These are phyloP conservation scores for Hypena proboscidalis DNA, from an alignment of 2,888 invertebrate species.

Conservation along the genomic window DNA sequence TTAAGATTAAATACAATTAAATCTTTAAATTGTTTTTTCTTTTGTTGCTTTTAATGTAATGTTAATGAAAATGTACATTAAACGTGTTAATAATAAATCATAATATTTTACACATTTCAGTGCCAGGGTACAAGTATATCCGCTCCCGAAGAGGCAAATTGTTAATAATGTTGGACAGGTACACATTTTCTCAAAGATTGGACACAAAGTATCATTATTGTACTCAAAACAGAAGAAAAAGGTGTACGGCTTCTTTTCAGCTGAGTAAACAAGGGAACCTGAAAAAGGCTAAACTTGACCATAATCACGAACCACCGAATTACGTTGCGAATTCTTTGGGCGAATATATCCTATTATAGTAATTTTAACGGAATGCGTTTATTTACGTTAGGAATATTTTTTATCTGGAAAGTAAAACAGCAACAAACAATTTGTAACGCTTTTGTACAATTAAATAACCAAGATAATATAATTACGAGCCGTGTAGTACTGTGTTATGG, in stretches of 20 bases:
- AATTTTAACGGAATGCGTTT: no score
- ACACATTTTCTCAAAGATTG: slow-evolving; percentile 27
- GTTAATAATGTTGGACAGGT: slow-evolving; percentile 35
- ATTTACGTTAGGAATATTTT: no score
- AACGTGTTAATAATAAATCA: no score
- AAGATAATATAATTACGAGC: no score
- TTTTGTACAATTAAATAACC: no score
- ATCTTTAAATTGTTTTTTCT: no score
- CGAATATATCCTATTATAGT: not conserved
- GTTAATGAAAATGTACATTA: no score
- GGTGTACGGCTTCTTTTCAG: slow-evolving; percentile 9
- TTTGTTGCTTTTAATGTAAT: no score
- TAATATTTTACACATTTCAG: slow-evolving; percentile 11
- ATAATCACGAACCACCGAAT: slow-evolving; percentile 6
- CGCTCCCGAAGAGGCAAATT: slow-evolving; percentile 27
- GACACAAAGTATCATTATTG: slow-evolving; percentile 9
- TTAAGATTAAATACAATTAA: no score
- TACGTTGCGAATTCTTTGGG: not conserved
- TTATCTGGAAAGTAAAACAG: no score
- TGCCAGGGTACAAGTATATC: slow-evolving; percentile 29
- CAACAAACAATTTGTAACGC: no score
- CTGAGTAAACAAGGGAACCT: slow-evolving; percentile 1
- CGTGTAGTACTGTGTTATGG: no score
- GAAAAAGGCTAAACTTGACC: not conserved
- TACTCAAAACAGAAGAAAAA: not conserved